Base-by-base conservation (phyloP, 2,797 vertebrate species). In the Spheniscus humboldti region DNA sequence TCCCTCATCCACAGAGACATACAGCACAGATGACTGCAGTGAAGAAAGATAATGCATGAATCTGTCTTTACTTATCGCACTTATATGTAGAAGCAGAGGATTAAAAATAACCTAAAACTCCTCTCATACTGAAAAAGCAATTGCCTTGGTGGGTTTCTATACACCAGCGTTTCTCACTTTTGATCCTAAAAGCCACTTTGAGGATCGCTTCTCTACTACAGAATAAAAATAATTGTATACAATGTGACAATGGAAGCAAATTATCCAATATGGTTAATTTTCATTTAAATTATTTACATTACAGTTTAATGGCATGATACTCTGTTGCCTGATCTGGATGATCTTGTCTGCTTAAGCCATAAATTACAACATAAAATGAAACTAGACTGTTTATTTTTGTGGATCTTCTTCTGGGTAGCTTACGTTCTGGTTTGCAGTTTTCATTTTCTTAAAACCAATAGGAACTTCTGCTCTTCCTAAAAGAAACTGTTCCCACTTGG, bases 401-500 rank as follows among this genome's bases (percentile, higher is more conserved):
- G 84, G 69, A 39, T 82, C 92, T 93, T 95, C 96, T 88, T 96
- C 96, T 80, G 90, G 74, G 92, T n/a, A 71, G 86, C 89, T 97
- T 94, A 90, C 86, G 93, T 94, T 96, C 76, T 94, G 90, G 86
- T 97, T 97, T 88, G 92, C 90, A 63, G 83, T 53, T 88, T 97
- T 91, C 87, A 47, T 94, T 95, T 95, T 96, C 81, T 87, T 89
- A 91, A 93, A 85, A 90, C 97, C 97, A 88, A 97, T 56, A 23
- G 98, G 98, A 91, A 97, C 97, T 83, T 97, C 97, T 85, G 98
- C 97, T 98, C 97, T 98, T 96, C 98, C 98, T 95, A 99, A 97
- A 94, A 99, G 98, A 98, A 98, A 99, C 78, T 97, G 95, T 95
- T 99, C 98, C 99, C 99, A 99, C 85, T 98, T 98, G 57, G 98